Evolutionary conservation across 2,888 invertebrate species (phyloP).

Genomic region (Apotomis capreana): DNA sequence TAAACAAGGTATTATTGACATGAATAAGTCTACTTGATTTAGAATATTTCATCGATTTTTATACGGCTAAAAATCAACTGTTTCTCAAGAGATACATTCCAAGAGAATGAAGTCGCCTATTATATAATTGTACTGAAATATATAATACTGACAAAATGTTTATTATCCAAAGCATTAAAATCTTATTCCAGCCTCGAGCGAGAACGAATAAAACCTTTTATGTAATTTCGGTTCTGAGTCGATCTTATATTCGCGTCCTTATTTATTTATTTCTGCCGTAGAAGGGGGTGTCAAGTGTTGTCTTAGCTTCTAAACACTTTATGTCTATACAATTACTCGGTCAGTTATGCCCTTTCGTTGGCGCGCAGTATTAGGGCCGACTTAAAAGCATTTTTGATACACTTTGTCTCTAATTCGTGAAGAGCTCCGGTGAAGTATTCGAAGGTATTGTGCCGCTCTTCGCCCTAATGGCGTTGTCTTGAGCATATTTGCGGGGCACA

Average conservation of each 20-base stretch:
- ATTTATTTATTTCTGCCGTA: neutral
- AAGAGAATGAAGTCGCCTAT: too few species aligned
- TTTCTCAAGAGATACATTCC: too few species aligned
- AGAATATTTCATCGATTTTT: too few species aligned
- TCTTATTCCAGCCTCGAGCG: neutral
- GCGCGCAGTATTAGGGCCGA: neutral
- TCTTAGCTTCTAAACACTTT: neutral
- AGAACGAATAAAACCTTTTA: neutral
- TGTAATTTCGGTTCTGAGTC: neutral
- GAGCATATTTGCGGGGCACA: neutral
- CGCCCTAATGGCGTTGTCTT: neutral
- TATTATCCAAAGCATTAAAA: neutral
- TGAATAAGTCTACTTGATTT: too few species aligned
- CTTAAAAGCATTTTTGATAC: slow-evolving; percentile 1
- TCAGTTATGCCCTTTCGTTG: neutral
- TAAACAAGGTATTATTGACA: too few species aligned
- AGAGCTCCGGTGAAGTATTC: neutral
- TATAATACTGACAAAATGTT: too few species aligned
- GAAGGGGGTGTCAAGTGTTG: neutral
- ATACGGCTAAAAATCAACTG: too few species aligned
- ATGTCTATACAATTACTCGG: neutral
- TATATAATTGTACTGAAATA: too few species aligned
- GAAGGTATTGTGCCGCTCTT: neutral
- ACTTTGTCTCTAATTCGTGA: neutral
- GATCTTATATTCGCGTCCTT: neutral